Percentiles rank a stretch among this genome's conserved stretches.
These are phyloP conservation scores for Malacoraja senta DNA, from an alignment of 2,797 vertebrate genomes.

Conservation along the genomic window DNA sequence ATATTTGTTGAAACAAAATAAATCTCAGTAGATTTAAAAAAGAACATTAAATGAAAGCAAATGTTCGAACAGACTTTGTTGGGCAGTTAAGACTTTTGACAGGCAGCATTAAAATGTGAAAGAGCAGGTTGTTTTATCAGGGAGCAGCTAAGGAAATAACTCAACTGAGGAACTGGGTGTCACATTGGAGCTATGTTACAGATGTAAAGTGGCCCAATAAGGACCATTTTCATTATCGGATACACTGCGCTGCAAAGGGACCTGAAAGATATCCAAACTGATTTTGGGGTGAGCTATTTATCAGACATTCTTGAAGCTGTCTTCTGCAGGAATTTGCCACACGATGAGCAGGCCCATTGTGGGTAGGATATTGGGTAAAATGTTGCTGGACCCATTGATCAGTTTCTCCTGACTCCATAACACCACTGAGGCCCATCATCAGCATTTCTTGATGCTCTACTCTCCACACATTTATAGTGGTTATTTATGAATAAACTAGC, in stretches of 20 bases:
- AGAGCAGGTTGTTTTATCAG: not conserved
- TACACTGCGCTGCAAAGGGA: not conserved
- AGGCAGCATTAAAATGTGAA: not conserved
- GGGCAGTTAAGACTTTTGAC: not conserved
- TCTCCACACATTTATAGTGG: not conserved
- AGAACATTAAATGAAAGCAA: not conserved
- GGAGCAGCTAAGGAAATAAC: not conserved
- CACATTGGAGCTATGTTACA: not conserved
- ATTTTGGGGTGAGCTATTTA: not conserved
- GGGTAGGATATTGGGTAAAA: not conserved
- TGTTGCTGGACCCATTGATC: not conserved
- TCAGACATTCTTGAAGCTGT: not conserved
- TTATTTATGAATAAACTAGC: not conserved
- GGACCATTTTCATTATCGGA: not conserved
- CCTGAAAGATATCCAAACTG: not conserved
- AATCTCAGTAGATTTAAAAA: not conserved
- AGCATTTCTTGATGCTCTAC: not conserved
- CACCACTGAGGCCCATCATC: not conserved
- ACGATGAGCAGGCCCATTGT: not conserved
- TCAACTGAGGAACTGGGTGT: not conserved
- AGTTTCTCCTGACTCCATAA: not conserved
- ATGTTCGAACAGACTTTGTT: not conserved
- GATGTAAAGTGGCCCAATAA: not conserved
- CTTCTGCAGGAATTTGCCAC: not conserved
- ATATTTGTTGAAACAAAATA: not conserved